Conservation (phyloP, 2,113 vertebrate genomes). For the Poicephalus gulielmi region DNA sequence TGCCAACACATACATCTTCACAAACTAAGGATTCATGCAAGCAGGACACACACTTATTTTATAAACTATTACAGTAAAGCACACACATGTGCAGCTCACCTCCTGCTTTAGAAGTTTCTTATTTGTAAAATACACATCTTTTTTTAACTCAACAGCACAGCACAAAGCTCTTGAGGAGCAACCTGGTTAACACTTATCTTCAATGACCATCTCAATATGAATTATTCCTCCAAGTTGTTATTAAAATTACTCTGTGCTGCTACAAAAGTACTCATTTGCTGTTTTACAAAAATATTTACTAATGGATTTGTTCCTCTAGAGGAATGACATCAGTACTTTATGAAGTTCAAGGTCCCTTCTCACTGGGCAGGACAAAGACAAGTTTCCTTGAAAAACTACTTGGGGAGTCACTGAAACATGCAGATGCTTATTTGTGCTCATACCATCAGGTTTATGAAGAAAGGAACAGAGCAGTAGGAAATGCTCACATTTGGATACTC, state of each 20-base stretch:
- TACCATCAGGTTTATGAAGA: background rate
- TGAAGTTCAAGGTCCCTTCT: background rate
- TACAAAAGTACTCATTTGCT: background rate
- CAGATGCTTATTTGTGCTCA: background rate
- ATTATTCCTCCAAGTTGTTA: background rate
- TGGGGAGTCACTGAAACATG: background rate
- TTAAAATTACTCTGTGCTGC: background rate
- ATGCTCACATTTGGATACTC: background rate
- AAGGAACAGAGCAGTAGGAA: background rate
- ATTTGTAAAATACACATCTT: background rate
- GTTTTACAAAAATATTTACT: background rate
- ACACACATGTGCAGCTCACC: fast-evolving
- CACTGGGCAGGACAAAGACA: background rate
- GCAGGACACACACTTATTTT: background rate
- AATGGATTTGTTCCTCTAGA: background rate
- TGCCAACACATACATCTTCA: background rate
- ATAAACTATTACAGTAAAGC: background rate
- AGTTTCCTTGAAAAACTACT: background rate
- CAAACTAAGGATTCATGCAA: background rate
- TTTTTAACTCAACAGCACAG: background rate
- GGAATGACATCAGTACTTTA: background rate
- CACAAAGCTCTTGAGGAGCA: background rate
- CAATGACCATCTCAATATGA: fast-evolving
- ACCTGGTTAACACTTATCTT: background rate
- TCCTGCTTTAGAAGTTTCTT: background rate